Evolutionary conservation across 2,797 vertebrate genomes (phyloP).

Genomic region (Esox masquinongy): DNA sequence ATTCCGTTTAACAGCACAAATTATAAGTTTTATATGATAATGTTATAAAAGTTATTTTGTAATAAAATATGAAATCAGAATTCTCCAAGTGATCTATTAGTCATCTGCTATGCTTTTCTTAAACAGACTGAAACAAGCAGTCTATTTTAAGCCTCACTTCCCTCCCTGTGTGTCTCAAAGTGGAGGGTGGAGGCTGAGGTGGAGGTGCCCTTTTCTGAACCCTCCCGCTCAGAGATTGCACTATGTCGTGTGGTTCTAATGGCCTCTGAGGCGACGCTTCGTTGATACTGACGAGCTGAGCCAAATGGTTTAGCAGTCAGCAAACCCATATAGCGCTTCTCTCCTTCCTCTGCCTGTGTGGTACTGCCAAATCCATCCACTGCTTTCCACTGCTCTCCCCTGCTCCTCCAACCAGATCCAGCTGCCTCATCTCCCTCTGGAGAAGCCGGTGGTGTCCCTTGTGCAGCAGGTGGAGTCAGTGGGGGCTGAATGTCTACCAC

Average conservation of each 20-base stretch:
- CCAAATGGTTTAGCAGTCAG: slow-evolving; percentile 10
- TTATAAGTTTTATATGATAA: background rate
- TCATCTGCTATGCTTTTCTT: background rate
- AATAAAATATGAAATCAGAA: background rate
- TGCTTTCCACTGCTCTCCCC: slow-evolving; percentile 51
- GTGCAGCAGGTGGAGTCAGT: slow-evolving; percentile 44
- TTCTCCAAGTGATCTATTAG: background rate
- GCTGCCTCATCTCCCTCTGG: slow-evolving; percentile 18
- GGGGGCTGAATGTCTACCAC: slow-evolving; percentile 17
- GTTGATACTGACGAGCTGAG: background rate
- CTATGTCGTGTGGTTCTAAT: background rate
- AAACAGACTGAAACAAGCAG: background rate
- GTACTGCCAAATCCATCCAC: slow-evolving; percentile 57
- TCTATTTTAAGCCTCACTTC: slow-evolving; percentile 43
- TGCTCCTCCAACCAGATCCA: slow-evolving; percentile 35
- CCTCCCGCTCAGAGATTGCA: background rate
- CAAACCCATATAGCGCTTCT: slow-evolving; percentile 14
- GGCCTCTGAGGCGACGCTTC: slow-evolving; percentile 13
- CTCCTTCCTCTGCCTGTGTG: slow-evolving; percentile 9
- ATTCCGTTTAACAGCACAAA: background rate
- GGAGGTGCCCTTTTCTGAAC: background rate
- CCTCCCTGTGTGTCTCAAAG: slow-evolving; percentile 29
- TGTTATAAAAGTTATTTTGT: background rate
- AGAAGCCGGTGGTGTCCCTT: slow-evolving; percentile 34
- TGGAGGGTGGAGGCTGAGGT: background rate